These are phyloP conservation scores for Malurus splendens DNA, from an alignment of 2,797 vertebrate species.

Conservation along the genomic window DNA sequence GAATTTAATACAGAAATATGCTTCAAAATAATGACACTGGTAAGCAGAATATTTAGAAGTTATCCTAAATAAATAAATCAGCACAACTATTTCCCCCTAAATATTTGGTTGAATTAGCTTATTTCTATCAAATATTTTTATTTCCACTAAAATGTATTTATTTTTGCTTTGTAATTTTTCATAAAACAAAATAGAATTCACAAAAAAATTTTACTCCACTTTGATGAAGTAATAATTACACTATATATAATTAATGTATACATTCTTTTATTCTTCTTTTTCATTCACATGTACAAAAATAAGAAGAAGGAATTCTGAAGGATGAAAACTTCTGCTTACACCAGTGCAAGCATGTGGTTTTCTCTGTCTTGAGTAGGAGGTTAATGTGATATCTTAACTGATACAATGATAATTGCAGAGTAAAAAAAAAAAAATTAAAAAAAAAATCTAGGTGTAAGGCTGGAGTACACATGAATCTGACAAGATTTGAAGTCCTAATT, in stretches of 20 bases:
- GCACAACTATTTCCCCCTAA: not conserved
- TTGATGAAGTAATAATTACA: not conserved
- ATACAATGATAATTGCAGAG: not conserved
- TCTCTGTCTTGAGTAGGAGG: not conserved
- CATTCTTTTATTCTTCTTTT: not conserved
- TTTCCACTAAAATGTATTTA: not conserved
- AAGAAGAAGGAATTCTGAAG: not conserved
- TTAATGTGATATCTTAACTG: not conserved
- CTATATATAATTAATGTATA: not conserved
- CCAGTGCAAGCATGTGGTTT: not conserved
- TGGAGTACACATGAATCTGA: not conserved
- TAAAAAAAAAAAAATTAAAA: not conserved
- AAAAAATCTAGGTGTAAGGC: not conserved
- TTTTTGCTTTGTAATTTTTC: not conserved
- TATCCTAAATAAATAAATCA: not conserved
- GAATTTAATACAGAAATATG: not conserved
- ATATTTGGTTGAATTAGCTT: not conserved
- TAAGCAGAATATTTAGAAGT: not conserved
- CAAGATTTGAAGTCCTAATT: not conserved
- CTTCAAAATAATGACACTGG: not conserved
- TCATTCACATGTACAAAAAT: not conserved
- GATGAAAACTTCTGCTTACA: not conserved
- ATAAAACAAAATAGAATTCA: not conserved
- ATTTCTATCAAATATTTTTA: not conserved
- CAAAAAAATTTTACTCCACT: not conserved